These are phyloP conservation scores for Cheilosia vulpina DNA, from an alignment of 2,888 invertebrate genomes.

Conservation along the genomic window DNA sequence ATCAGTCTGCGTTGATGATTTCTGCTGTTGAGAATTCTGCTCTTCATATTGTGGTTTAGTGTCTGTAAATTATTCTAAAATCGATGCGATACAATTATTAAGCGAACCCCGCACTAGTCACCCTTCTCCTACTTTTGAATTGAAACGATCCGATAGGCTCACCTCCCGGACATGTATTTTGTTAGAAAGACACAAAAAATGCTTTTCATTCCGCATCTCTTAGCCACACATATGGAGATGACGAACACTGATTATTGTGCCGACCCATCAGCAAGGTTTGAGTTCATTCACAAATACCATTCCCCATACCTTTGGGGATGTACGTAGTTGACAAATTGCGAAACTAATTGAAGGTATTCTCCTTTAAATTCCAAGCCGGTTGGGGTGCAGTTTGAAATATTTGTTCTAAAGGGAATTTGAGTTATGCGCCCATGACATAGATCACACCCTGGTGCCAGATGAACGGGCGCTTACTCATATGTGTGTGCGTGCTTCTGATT, in stretches of 20 bases:
- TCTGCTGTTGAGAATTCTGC: background rate
- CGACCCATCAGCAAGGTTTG: background rate
- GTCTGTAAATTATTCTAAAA: constrained; percentile 21
- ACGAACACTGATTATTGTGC: constrained; percentile 9
- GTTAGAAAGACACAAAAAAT: background rate
- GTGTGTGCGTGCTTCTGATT: constrained; percentile 12
- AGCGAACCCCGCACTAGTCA: background rate
- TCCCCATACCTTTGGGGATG: constrained; percentile 15
- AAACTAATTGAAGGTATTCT: constrained; percentile 64
- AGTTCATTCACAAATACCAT: background rate
- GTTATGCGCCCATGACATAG: constrained; percentile 48
- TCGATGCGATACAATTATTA: constrained; percentile 37
- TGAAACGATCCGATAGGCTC: background rate
- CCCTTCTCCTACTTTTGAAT: background rate
- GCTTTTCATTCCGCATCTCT: background rate
- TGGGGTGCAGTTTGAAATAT: constrained; percentile 37
- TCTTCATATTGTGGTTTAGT: background rate
- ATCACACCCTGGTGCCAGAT: constrained; percentile 5
- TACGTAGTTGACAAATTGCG: constrained; percentile 47
- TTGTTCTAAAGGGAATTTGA: constrained; percentile 46
- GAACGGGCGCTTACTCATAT: background rate
- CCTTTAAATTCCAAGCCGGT: constrained; percentile 10
- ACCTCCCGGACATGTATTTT: background rate
- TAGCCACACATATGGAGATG: constrained; percentile 14
- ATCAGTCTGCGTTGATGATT: constrained; percentile 42